Conservation (phyloP, 2,888 invertebrate genomes). For the Pseudanteris insignis region DNA sequence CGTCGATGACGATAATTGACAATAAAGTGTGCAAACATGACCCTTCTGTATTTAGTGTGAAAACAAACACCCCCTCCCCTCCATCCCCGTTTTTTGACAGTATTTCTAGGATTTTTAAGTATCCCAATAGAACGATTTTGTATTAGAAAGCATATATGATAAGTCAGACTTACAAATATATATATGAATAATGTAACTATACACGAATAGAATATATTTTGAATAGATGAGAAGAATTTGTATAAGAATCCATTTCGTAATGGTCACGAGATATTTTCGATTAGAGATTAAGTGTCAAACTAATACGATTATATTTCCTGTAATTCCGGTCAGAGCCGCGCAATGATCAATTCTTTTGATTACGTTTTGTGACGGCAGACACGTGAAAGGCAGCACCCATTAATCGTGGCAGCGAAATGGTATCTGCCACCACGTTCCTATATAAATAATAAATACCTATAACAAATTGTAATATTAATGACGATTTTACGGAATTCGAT, state of each 20-base stretch:
- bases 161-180: constrained; percentile 7
- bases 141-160: constrained; percentile 10
- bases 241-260: constrained; percentile 9
- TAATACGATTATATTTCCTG: constrained; percentile 11
- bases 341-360: constrained; percentile 10
- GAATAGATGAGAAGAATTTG: constrained; percentile 16
- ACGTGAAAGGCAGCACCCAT: constrained; percentile 24
- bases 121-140: constrained; percentile 4
- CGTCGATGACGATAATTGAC: constrained; percentile 25
- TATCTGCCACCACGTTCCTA: constrained; percentile 29
- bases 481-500: no score
- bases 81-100: constrained; percentile 32
- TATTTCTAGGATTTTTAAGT: constrained; percentile 33
- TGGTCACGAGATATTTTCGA: constrained; percentile 5
- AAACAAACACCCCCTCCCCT: no score
- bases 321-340: constrained; percentile 6
- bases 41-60: constrained; percentile 26
- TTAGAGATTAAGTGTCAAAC: constrained; percentile 17
- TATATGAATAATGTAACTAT: constrained; percentile 8
- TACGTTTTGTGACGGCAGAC: constrained; percentile 31
- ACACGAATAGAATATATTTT: constrained; percentile 18
- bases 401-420: constrained; percentile 25
- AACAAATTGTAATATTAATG: no score
- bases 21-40: constrained; percentile 26
- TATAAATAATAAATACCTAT: constrained; percentile 1